Base-by-base conservation (phyloP, 2,113 vertebrate genomes). In the Sciurus niger region DNA sequence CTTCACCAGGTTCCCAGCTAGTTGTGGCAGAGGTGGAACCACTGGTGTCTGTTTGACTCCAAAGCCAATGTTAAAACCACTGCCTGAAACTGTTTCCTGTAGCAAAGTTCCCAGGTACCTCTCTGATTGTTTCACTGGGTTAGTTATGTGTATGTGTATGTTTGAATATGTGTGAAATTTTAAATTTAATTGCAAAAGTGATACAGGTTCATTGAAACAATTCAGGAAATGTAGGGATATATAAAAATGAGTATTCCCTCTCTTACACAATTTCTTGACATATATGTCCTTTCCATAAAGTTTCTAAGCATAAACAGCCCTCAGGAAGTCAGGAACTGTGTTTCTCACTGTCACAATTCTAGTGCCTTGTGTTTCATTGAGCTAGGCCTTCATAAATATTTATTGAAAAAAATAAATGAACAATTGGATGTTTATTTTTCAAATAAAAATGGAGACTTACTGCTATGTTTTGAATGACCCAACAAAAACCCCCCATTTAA, bases 111-210 rank as follows among this genome's bases (percentile, higher is more conserved):
- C 30, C 3, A 8, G 32, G 16, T 48, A 8, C 3, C 25, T 63
- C 32, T 82, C 40, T 80, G 8, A 86, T 89, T 46, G n/a, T 80
- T 91, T 79, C 65, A 40, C 40, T 82, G 72, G 22, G 24, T 4
- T 40, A 40, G 40, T 77, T 30, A 18, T 74, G 8, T 37, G 6
- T 48, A 4, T 67, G 10, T 65, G 1, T 17, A 7, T 20, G n/a
- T 46, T 32, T 25, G 60, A 24, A 20, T 63, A 22, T 79, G 6
- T 24, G 18, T 60, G 11, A 84, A 67, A 72, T 95, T 95, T 68
- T 16, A 72, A 37, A 83, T 94, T 94, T 90, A 84, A 63, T 87
- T 68, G 53, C 7, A 79, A 80, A 96, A 90, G 16, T 90, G 14
- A 68, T 30, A 84, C 4, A 63, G 17, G 4, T 48, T 84, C 32